Base-by-base conservation (phyloP, 2,888 invertebrate genomes). In the Ectobius pallidus region DNA sequence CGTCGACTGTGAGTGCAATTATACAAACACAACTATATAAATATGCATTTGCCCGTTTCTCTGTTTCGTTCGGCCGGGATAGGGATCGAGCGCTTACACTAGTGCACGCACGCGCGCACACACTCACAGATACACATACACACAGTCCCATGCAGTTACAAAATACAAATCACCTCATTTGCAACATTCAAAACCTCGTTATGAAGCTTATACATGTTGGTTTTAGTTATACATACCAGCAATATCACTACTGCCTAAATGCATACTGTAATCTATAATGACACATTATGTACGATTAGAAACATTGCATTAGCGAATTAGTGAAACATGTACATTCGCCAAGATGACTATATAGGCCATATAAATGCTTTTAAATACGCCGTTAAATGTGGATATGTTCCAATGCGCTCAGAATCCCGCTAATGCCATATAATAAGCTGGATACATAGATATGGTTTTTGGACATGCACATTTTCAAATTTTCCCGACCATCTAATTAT, bases 331-430 rank as follows among this genome's bases (percentile, higher is more conserved):
- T 30, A 58, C 32, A 20, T 58, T 30, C 22, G 30, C n/a, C 34
- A 44, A 65, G 44, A 27, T 25, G 39, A 16, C 25, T 65, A 27
- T 42, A 27, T 63, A 22, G 22, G 55, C 55, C 25, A 25, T 25
- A 55, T 25, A 55, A 55, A 55, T 55, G 63, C 22, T 44, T 68
- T 73, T 77, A 76, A 78, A 52, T 52, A 52, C 52, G 14, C 25
- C 22, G 25, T 25, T 52, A 52, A 52, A 25, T 52, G 52, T 52
- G 25, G 22, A 52, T 6, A 22, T 22, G 52, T 25, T 11, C 4
- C 25, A 1, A 1, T 14, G 20, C 3, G 22, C 25, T 9, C 20
- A 52, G 1, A 52, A 14, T 1, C 52, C 22, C 25, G 1, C 25
- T 58, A 30, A 30, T 34, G 11, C 34, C 6, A 7, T 11, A 11